Base-by-base conservation (phyloP, 2,888 invertebrate species). In the Drosophila algonquin region DNA sequence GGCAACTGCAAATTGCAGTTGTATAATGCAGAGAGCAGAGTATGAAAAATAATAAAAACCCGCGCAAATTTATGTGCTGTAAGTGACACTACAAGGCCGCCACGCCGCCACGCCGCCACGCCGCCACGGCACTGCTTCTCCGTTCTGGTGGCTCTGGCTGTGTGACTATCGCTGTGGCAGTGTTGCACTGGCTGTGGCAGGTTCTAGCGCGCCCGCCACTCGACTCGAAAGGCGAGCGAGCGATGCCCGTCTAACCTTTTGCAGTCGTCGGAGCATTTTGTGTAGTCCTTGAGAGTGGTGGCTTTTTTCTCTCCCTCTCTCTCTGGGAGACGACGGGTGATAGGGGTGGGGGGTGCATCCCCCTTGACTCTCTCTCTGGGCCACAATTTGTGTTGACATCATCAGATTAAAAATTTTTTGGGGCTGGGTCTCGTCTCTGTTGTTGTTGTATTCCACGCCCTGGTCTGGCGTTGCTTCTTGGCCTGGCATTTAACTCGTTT, bases 311-410 rank as follows among this genome's bases (percentile, higher is more conserved):
- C n/a, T 12, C 12, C 21, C 6, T 44, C 24, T 48, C 44, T 48
- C 47, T 35, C 40, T 27, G 55, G 45, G 14, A 35, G 35, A 14
- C 35, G 35, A 35, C 35, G 35, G 35, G 12, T 35, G 12, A 12
- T 35, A 12, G 24, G 24, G 24, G 3, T 3, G 12, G 30, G 35
- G 12, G n/a, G n/a, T n/a, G n/a, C n/a, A 35, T 35, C 30, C 51
- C 63, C 16, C 57, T 35, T 46, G 40, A 57, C 61, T 55, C 50
- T 48, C 18, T 18, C 24, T 55, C 48, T 59, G 72, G 56, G 71
- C 88, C 89, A 87, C 85, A 85, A 85, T 89, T 85, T 85, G 85
- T 89, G 85, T 85, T 85, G 85, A 87, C 85, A 85, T 85, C 85
- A 85, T 85, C 88, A 85, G 85, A 85, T 85, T 89, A 86, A 87